Percentiles rank a stretch among this genome's conserved stretches.
Conservation (phyloP, 2,888 invertebrate species). For the Diabrotica balteata region DNA sequence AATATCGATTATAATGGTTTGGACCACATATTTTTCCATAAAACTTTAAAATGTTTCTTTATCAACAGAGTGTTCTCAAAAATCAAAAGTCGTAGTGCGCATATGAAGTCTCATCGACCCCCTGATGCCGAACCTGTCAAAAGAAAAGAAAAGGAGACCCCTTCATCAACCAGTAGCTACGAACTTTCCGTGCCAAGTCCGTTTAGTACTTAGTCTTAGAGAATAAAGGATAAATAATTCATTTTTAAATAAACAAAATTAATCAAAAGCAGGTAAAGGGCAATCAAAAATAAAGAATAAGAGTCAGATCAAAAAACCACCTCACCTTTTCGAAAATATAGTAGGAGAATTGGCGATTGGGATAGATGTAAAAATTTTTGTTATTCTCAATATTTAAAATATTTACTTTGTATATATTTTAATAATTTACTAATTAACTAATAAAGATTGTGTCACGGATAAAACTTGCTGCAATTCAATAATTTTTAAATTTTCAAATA, state of each 20-base stretch:
- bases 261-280: constrained; percentile 54
- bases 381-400: too few relatives aligned
- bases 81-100: constrained; percentile 98
- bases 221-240: constrained; percentile 25
- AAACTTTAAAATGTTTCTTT: constrained; percentile 26
- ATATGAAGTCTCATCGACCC: constrained; percentile 98
- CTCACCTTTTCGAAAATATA: constrained; percentile 31
- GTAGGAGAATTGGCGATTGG: too few relatives aligned
- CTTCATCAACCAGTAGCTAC: constrained; percentile 42
- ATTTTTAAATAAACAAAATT: constrained; percentile 33
- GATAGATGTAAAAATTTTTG: too few relatives aligned
- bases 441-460: too few relatives aligned
- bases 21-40: constrained; percentile 26
- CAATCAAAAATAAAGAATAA: constrained; percentile 54
- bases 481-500: too few relatives aligned
- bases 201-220: constrained; percentile 55
- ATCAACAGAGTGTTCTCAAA: constrained; percentile 90
- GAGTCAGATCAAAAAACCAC: constrained; percentile 51
- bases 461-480: too few relatives aligned
- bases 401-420: too few relatives aligned
- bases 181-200: constrained; percentile 59
- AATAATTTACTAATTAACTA: too few relatives aligned
- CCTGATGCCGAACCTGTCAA: constrained; percentile 77
- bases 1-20: constrained; percentile 4
- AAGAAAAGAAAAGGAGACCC: constrained; percentile 43